Percentiles rank a stretch among this genome's conserved stretches.
These are phyloP conservation scores for Microctenopoma stevenorrisi DNA, from an alignment of 2,797 vertebrate species.

Conservation along the genomic window DNA sequence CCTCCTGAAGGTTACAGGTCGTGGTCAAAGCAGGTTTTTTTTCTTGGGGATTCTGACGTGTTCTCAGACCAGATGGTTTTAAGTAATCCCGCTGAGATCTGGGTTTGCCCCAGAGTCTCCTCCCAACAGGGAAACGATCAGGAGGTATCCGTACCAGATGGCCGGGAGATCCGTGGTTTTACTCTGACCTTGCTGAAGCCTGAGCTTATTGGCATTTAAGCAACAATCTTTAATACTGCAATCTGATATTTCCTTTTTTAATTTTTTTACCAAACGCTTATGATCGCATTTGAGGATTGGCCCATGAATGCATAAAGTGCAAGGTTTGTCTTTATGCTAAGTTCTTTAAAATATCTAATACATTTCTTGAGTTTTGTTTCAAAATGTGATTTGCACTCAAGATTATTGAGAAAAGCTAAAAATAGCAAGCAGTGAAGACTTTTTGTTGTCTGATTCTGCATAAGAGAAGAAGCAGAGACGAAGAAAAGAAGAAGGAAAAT, in stretches of 20 bases:
- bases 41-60: background rate
- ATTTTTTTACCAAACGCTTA: background rate
- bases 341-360: background rate
- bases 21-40: background rate
- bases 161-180: too few species aligned
- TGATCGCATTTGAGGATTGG: background rate
- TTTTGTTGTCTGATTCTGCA: background rate
- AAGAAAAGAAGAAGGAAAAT: conserved; percentile 5
- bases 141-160: too few species aligned
- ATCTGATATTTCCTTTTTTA: background rate
- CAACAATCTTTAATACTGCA: too few species aligned
- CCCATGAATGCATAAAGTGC: background rate
- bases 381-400: conserved; percentile 4
- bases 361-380: background rate
- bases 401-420: background rate
- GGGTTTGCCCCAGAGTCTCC: background rate
- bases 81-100: conserved; percentile 4
- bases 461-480: background rate
- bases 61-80: conserved; percentile 4
- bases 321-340: too few species aligned
- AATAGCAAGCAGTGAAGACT: background rate
- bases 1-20: background rate
- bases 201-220: too few species aligned
- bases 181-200: too few species aligned
- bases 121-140: background rate